phyloP scores from a whole-genome alignment of 1,140 invertebrate genomes.

The Drosophila fuyamai region DNA sequence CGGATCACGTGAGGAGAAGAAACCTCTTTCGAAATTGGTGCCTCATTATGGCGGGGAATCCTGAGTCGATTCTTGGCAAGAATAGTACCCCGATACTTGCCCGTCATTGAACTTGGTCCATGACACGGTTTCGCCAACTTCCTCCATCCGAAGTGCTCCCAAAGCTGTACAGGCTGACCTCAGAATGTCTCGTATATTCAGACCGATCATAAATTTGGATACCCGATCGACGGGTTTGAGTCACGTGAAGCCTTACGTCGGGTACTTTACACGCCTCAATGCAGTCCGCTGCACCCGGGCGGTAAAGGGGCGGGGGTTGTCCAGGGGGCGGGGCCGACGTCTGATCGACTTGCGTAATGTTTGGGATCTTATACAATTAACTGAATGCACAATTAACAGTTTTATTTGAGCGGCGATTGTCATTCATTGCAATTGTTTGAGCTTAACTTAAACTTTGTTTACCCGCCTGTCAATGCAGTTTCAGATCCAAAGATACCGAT shows the following conservation, averaged over 20 bases:
- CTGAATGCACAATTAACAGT: slow-evolving; percentile 62
- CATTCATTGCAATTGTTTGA: slow-evolving; percentile 60
- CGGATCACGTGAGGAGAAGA: slow-evolving; percentile 45
- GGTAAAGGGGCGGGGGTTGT: neutral
- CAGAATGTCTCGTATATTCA: slow-evolving; percentile 43
- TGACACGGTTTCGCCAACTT: slow-evolving; percentile 62
- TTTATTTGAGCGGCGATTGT: slow-evolving; percentile 52
- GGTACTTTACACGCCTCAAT: slow-evolving; percentile 75
- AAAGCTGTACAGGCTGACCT: slow-evolving; percentile 49
- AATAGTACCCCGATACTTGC: neutral
- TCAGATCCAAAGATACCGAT: slow-evolving; percentile 24
- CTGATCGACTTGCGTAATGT: slow-evolving; percentile 42
- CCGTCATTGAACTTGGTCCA: slow-evolving; percentile 68
- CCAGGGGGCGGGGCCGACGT: neutral
- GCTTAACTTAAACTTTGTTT: slow-evolving; percentile 36
- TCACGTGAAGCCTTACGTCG: slow-evolving; percentile 72
- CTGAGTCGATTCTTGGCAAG: neutral
- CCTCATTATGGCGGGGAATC: slow-evolving; percentile 4
- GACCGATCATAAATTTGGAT: slow-evolving; percentile 34
- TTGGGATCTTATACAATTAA: slow-evolving; percentile 58
- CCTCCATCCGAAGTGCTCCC: slow-evolving; percentile 15
- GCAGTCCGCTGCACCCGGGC: slow-evolving; percentile 56
- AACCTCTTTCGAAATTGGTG: neutral
- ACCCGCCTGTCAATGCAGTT: slow-evolving; percentile 22
- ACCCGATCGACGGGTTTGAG: slow-evolving; percentile 45